Evolutionary conservation across 2,797 vertebrate genomes (phyloP).

Genomic region (Siniperca undulata): DNA sequence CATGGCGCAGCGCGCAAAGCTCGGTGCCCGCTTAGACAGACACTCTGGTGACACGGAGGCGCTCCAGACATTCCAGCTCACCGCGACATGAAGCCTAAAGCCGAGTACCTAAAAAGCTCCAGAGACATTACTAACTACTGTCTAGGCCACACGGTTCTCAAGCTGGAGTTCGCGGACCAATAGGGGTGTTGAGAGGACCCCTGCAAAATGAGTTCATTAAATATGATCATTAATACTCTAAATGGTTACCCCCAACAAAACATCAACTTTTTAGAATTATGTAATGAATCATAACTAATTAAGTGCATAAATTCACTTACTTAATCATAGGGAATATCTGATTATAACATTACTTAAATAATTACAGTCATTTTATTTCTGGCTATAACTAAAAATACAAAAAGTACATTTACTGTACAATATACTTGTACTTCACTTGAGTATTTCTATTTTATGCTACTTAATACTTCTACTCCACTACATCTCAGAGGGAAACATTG

Average conservation of each 20-base stretch:
- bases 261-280: background rate
- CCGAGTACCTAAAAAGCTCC: conserved; percentile 65
- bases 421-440: background rate
- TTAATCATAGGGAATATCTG: background rate
- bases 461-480: background rate
- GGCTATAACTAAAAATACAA: background rate
- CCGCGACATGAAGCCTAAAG: conserved; percentile 50
- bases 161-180: conserved; percentile 33
- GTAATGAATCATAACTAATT: background rate
- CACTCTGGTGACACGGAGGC: conserved; percentile 59
- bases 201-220: background rate
- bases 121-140: conserved; percentile 62
- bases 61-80: conserved; percentile 71
- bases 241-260: background rate
- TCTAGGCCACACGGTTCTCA: conserved; percentile 58
- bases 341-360: background rate
- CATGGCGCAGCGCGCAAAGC: conserved; percentile 41
- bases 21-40: conserved; percentile 32
- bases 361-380: background rate
- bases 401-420: background rate
- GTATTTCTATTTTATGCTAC: background rate
- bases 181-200: background rate
- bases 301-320: background rate
- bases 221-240: background rate
- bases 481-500: background rate